Evolutionary conservation across 2,888 invertebrate species (phyloP).

Genomic region (Zele albiditarsus): DNA sequence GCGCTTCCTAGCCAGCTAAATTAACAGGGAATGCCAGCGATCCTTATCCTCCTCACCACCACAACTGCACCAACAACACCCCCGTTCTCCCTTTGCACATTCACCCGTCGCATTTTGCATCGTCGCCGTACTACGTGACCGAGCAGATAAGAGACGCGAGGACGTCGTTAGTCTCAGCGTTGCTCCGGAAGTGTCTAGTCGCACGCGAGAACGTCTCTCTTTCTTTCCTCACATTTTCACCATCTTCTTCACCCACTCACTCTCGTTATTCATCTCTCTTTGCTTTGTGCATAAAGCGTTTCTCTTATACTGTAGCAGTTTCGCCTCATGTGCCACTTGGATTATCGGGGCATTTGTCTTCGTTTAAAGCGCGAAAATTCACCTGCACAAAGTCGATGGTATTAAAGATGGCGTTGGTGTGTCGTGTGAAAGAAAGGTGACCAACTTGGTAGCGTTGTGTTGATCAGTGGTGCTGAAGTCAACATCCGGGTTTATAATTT

Average conservation of each 20-base stretch:
- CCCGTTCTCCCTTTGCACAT: slow-evolving; percentile 42
- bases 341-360: slow-evolving; percentile 40
- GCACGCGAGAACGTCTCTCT: slow-evolving; percentile 69
- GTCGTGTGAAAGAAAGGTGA: too few species aligned
- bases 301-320: neutral
- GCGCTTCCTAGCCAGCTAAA: slow-evolving; percentile 65
- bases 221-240: neutral
- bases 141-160: slow-evolving; percentile 68
- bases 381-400: neutral
- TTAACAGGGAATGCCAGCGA: slow-evolving; percentile 66
- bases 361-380: neutral
- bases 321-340: slow-evolving; percentile 52
- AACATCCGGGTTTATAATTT: too few species aligned
- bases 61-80: slow-evolving; percentile 44
- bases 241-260: slow-evolving; percentile 9
- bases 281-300: slow-evolving; percentile 56
- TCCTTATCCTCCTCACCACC: slow-evolving; percentile 57
- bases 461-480: too few species aligned
- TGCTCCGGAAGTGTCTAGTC: slow-evolving; percentile 56
- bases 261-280: slow-evolving; percentile 46
- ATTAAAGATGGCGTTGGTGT: too few species aligned
- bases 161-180: slow-evolving; percentile 68
- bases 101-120: slow-evolving; percentile 32
- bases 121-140: slow-evolving; percentile 60
- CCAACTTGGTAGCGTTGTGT: too few species aligned